Percentiles rank a stretch among this genome's conserved stretches.
phyloP scores from a whole-genome alignment of 2,888 invertebrate genomes.

The Drosophila peninsularis region DNA sequence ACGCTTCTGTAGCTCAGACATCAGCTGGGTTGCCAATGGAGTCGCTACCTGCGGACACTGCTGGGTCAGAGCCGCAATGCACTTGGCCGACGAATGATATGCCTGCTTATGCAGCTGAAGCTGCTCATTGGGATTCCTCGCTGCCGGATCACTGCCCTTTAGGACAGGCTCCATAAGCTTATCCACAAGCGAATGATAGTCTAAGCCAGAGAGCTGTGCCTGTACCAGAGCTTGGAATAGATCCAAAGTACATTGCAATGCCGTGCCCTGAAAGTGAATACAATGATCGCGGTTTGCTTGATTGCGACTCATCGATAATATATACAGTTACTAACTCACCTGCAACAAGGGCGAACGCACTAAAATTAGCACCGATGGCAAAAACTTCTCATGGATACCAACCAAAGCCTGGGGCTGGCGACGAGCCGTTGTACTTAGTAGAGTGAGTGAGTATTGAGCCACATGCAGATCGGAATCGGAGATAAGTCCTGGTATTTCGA shows the following conservation, averaged over 20 bases:
- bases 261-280: conserved; percentile 88
- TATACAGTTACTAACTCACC: conserved; percentile 51
- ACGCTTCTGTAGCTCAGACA: conserved; percentile 89
- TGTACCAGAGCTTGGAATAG: conserved; percentile 96
- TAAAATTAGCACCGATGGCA: conserved; percentile 93
- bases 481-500: conserved; percentile 95
- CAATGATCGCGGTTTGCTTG: not conserved
- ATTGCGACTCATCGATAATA: not conserved
- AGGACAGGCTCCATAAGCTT: conserved; percentile 90
- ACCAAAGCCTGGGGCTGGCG: conserved; percentile 92
- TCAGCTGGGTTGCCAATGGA: conserved; percentile 88
- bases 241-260: conserved; percentile 94
- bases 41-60: conserved; percentile 90
- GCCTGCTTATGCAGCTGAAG: conserved; percentile 90
- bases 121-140: conserved; percentile 85
- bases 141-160: conserved; percentile 45
- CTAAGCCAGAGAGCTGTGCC: conserved; percentile 91
- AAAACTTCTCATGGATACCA: conserved; percentile 89
- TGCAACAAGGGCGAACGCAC: conserved; percentile 94
- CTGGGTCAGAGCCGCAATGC: conserved; percentile 96
- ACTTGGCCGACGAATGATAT: conserved; percentile 98
- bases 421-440: conserved; percentile 92
- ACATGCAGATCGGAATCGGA: conserved; percentile 98
- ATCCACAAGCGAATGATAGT: conserved; percentile 92
- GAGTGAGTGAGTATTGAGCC: conserved; percentile 94